These are phyloP conservation scores for Phrynocephalus vlangalii DNA, from an alignment of 2,797 vertebrate genomes.

Conservation along the genomic window DNA sequence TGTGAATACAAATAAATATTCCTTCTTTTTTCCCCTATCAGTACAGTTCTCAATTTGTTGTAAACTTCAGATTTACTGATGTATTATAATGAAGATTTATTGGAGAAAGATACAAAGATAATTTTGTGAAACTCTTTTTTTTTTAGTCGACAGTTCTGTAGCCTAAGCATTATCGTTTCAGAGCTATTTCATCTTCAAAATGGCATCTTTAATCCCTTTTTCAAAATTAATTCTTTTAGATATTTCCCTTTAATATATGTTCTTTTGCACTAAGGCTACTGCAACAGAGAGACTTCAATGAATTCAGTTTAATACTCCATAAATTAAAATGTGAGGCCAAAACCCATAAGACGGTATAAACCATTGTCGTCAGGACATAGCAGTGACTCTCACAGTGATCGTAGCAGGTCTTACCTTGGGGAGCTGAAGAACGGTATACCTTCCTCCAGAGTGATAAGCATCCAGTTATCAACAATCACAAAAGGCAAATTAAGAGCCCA, in stretches of 20 bases:
- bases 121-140: conserved; percentile 19
- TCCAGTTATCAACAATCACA: not conserved
- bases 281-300: not conserved
- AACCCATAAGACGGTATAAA: not conserved
- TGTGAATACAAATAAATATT: conserved; percentile 6
- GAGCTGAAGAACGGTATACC: not conserved
- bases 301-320: not conserved
- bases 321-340: not conserved
- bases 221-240: not conserved
- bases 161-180: not conserved
- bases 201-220: conserved; percentile 14
- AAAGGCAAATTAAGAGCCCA: no score
- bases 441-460: not conserved
- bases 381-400: not conserved
- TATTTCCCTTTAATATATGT: not conserved
- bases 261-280: not conserved
- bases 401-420: not conserved
- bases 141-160: not conserved
- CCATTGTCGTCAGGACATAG: not conserved
- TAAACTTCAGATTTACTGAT: conserved; percentile 1
- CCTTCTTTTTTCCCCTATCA: not conserved
- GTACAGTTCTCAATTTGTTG: conserved; percentile 1
- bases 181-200: conserved; percentile 6
- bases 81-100: not conserved
- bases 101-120: conserved; percentile 13